phyloP scores from a whole-genome alignment of 1,140 invertebrate species.

The Heterodera carotae region DNA sequence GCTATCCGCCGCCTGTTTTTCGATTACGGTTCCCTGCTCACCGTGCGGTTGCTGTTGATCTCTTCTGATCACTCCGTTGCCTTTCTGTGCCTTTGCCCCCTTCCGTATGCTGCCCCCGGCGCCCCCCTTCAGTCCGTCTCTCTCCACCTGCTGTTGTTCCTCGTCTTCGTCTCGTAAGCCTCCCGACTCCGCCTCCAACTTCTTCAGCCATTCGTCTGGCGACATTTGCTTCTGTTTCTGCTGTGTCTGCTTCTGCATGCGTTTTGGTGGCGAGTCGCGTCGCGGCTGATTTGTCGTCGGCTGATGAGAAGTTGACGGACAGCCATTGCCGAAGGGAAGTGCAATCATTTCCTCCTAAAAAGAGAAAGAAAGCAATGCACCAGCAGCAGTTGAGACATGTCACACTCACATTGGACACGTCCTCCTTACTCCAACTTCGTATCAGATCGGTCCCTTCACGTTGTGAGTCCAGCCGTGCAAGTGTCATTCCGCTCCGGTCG shows the following conservation, averaged over 20 bases:
- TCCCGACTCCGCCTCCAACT: slow-evolving; percentile 49
- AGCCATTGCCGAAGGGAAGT: neutral
- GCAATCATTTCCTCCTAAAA: slow-evolving; percentile 4
- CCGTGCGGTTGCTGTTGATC: slow-evolving; percentile 1
- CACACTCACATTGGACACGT: slow-evolving; percentile 45
- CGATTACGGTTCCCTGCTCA: neutral
- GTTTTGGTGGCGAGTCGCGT: slow-evolving; percentile 31
- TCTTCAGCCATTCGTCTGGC: slow-evolving; percentile 56
- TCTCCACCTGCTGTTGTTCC: slow-evolving; percentile 24
- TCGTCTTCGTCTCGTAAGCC: slow-evolving; percentile 52
- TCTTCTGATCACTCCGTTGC: slow-evolving; percentile 8
- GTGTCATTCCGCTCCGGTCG: slow-evolving; percentile 57
- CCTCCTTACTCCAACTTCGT: slow-evolving; percentile 64
- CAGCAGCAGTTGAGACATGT: neutral
- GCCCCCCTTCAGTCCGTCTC: slow-evolving; percentile 4
- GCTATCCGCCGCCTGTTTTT: no score
- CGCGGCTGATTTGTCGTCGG: slow-evolving; percentile 14
- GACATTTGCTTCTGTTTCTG: slow-evolving; percentile 56
- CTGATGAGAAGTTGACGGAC: slow-evolving; percentile 7
- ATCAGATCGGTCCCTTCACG: slow-evolving; percentile 58
- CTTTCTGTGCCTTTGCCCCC: neutral
- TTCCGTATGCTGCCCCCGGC: neutral
- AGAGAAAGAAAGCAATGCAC: neutral
- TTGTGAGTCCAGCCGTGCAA: slow-evolving; percentile 60
- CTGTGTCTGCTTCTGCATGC: slow-evolving; percentile 19